Evolutionary conservation across 2,888 invertebrate genomes (phyloP).

Genomic region (Philopedon plagiatum): DNA sequence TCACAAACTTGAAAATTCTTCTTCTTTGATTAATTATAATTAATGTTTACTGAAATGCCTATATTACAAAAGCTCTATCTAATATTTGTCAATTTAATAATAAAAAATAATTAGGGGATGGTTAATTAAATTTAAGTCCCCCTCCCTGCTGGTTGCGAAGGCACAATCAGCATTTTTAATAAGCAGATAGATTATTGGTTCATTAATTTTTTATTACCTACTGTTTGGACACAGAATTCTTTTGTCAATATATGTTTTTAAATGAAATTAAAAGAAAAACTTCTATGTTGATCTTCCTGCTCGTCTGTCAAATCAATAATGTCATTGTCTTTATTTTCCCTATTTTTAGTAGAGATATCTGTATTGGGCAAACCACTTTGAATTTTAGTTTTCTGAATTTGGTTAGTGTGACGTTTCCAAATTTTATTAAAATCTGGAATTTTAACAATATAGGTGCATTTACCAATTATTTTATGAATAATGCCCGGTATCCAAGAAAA

Average conservation of each 20-base stretch:
- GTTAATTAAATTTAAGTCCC: conserved; percentile 31
- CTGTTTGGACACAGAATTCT: conserved; percentile 11
- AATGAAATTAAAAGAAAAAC: background rate
- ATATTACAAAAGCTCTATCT: background rate
- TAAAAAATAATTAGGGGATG: conserved; percentile 27
- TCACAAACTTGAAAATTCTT: no score
- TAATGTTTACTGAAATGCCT: background rate
- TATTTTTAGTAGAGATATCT: no score
- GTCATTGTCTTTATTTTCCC: background rate
- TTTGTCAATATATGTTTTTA: background rate
- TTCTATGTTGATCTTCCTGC: no score
- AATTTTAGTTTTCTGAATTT: no score
- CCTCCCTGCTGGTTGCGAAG: background rate
- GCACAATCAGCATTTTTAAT: conserved; percentile 29
- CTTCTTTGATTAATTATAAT: no score
- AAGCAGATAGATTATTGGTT: conserved; percentile 28
- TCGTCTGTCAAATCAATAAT: background rate
- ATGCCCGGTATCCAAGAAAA: no score
- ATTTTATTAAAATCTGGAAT: no score
- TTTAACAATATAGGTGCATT: no score
- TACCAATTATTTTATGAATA: no score
- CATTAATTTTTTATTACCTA: conserved; percentile 49
- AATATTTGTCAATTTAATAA: conserved; percentile 26
- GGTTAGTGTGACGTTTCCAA: no score
- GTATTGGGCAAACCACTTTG: no score